Conservation (phyloP, 1,140 invertebrate genomes). For the Hermetia illucens region DNA sequence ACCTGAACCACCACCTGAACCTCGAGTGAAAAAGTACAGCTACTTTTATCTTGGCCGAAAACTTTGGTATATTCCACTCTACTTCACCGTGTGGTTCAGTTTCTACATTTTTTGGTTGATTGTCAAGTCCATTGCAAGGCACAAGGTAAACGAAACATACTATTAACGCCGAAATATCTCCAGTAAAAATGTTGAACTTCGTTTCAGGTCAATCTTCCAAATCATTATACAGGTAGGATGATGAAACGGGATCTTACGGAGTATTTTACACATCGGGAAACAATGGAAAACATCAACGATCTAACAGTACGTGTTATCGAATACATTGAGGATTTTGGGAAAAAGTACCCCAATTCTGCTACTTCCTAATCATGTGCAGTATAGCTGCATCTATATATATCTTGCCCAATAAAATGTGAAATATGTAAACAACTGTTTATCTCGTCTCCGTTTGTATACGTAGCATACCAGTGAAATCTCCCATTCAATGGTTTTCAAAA, state of each 20-base stretch:
- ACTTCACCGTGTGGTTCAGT: constrained; percentile 70
- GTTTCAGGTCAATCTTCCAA: constrained; percentile 25
- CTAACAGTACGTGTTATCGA: constrained; percentile 24
- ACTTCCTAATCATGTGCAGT: no score
- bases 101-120: constrained; percentile 64
- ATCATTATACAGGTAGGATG: constrained; percentile 17
- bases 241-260: constrained; percentile 13
- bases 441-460: no score
- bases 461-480: no score
- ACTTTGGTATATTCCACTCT: constrained; percentile 66
- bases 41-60: constrained; percentile 71
- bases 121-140: constrained; percentile 59
- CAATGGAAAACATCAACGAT: constrained; percentile 20
- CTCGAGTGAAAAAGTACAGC: constrained; percentile 58
- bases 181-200: neutral
- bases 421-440: no score
- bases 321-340: constrained; percentile 26
- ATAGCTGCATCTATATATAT: no score
- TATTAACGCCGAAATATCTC: neutral
- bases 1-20: constrained; percentile 39
- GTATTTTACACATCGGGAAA: constrained; percentile 12
- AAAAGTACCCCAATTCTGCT: no score
- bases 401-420: no score
- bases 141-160: constrained; percentile 41
- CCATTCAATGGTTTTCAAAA: no score